Evolutionary conservation across 2,113 vertebrate genomes (phyloP), one percentile per base, ranked within the genome.

Genomic region (Coptodon rendalli): DNA sequence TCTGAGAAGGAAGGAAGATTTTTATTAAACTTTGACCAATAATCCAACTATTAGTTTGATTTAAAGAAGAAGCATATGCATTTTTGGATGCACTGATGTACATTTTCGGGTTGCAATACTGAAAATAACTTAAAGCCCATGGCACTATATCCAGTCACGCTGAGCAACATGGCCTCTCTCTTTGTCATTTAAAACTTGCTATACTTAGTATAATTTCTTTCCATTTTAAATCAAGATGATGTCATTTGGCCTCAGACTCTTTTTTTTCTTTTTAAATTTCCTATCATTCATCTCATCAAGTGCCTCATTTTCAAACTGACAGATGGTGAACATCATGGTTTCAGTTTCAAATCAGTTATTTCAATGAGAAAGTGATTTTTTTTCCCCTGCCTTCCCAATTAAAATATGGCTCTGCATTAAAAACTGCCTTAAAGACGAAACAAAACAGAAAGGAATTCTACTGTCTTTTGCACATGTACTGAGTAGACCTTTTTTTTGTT

Each of bases 71-170:
- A 24, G 45, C 38, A 22, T 52, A 36, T 82, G 53, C 86, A 87
- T 79, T 89, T 89, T 66, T 90, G 68, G 71, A 90, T 91, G 87
- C 71, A 85, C 29, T 80, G 73, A 54, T 81, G 73, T 48, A 80
- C 81, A 87, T 87, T 80, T 84, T 90, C 86, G n/a, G 78, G 86
- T 88, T 89, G 85, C 80, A 66, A 54, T 85, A 56, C 50, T 89
- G 40, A 89, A 85, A 91, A 86, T 79, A 66, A 68, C 88, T 89
- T 89, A 88, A 80, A 91, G 76, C 80, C 80, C 48, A 63, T 14
- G 29, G 50, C 22, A n/a, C 38, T 87, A 29, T 53, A 82, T 66
- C 17, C 84, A 84, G 81, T 89, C 80, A 81, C 27, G 79, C 71
- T 50, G 22, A 71, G 81, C 19, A 40, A 88, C 80, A 80, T 78